Conservation (phyloP, 2,888 invertebrate genomes). For the Crepidodera aurea region DNA sequence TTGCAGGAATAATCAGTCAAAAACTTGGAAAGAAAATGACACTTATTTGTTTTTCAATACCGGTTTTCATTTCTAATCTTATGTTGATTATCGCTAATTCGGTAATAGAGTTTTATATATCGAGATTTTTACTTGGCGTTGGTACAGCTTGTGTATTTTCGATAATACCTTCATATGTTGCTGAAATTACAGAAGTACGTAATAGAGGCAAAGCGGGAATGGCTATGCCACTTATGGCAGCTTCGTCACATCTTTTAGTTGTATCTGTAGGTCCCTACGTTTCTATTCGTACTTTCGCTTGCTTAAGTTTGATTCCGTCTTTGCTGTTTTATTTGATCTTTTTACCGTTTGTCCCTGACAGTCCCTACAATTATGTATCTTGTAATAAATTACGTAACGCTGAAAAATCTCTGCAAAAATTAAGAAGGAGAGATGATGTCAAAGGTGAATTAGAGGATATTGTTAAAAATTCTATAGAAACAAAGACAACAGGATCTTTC, state of each 20-base stretch:
- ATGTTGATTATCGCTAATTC: slow-evolving; percentile 42
- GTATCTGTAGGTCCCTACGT: slow-evolving; percentile 45
- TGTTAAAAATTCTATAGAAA: slow-evolving; percentile 30
- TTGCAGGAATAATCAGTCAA: slow-evolving; percentile 41
- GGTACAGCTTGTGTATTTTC: slow-evolving; percentile 75
- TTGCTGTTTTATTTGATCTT: slow-evolving; percentile 42
- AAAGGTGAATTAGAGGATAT: slow-evolving; percentile 43
- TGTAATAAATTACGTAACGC: slow-evolving; percentile 66
- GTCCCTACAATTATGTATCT: slow-evolving; percentile 41
- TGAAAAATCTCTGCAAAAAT: slow-evolving; percentile 67
- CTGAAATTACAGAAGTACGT: slow-evolving; percentile 82
- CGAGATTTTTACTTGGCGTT: slow-evolving; percentile 69
- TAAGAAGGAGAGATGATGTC: slow-evolving; percentile 56
- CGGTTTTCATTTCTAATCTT: slow-evolving; percentile 66
- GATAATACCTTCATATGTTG: slow-evolving; percentile 83
- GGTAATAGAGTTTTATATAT: slow-evolving; percentile 60
- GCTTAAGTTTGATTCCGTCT: slow-evolving; percentile 41
- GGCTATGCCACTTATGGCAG: slow-evolving; percentile 38
- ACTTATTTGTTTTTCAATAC: slow-evolving; percentile 69
- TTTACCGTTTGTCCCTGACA: slow-evolving; percentile 45
- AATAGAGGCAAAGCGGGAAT: slow-evolving; percentile 68
- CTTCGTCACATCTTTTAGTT: slow-evolving; percentile 35
- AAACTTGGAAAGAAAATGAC: slow-evolving; percentile 71
- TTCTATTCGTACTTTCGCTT: slow-evolving; percentile 39
- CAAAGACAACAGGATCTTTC: slow-evolving; percentile 29